Evolutionary conservation across 2,113 vertebrate species (phyloP), one percentile per base, ranked within the genome.

Genomic region (Sminthopsis crassicaudata): DNA sequence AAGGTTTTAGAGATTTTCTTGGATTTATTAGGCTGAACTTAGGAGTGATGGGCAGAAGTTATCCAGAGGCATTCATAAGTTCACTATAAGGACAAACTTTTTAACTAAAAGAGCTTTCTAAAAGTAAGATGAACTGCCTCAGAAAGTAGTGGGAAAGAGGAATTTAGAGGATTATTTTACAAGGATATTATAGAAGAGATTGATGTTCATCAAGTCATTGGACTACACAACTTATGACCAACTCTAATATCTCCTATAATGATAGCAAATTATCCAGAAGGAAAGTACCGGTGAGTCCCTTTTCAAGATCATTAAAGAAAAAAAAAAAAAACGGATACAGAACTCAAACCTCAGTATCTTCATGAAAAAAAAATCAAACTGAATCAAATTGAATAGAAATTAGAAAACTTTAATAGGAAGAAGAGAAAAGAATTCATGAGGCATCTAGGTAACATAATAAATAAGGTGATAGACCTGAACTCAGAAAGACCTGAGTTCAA

Each of bases 341-440:
- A n/a, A 67, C 52, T 91, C 67, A 42, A 23, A 9, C 53, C 23
- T 92, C 42, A 94, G 60, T 52, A 92, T 46, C 88, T 93, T 52
- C 91, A 53, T n/a, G 53, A 55, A 50, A 52, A 16, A 16, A 95
- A 67, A 48, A 55, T 9, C n/a, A 84, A 84, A 84, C 16, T 36
- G 67, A 48, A 55, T 9, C 19, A 84, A 84, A 84, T 19, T 36
- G 19, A 92, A 14, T 89, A 95, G 91, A 57, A 19, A 6, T 22
- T 60, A 46, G 53, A 84, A 54, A 93, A 96, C 50, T 94, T 6
- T 53, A 91, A 54, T 23, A 92, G 46, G 27, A 60, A 48, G n/a
- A 2, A 22, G 50, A 57, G 8, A 7, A 16, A 19, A 1, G 90
- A 91, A 51, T 48, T 3, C 46, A 53, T 88, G 90, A 94, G 23